Evolutionary conservation across 2,113 vertebrate genomes (phyloP).

Genomic region (Xyliphius kryptos): DNA sequence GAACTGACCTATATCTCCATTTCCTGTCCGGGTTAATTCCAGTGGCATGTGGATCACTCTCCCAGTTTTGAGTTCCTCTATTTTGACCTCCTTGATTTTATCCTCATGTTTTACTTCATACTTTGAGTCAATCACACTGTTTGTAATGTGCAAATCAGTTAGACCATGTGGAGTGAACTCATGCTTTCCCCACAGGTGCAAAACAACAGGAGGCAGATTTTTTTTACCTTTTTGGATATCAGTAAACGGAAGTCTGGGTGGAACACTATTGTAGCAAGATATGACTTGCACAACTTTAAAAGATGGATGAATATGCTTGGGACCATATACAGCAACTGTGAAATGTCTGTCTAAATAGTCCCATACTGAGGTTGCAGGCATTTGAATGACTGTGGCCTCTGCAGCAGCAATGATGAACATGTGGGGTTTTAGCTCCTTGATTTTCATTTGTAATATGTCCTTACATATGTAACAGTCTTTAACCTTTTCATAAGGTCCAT

Average conservation of each 20-base stretch:
- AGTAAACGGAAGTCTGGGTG: constrained; percentile 76
- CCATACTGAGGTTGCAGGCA: constrained; percentile 71
- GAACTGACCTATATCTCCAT: constrained; percentile 70
- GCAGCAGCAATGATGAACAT: constrained; percentile 77
- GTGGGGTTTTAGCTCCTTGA: constrained; percentile 70
- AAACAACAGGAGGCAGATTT: constrained; percentile 77
- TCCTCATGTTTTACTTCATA: constrained; percentile 74
- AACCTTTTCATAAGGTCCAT: constrained; percentile 81
- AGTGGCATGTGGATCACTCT: constrained; percentile 68
- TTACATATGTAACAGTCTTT: constrained; percentile 73
- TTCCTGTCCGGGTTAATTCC: constrained; percentile 63
- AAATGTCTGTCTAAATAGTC: constrained; percentile 71
- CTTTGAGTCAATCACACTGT: constrained; percentile 62
- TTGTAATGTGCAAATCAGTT: constrained; percentile 69
- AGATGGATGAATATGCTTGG: constrained; percentile 85
- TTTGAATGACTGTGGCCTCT: constrained; percentile 68
- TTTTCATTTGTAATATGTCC: constrained; percentile 80
- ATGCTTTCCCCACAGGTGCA: constrained; percentile 92
- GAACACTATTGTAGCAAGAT: constrained; percentile 80
- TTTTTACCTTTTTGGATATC: constrained; percentile 73
- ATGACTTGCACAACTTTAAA: constrained; percentile 80
- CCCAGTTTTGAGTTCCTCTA: constrained; percentile 71
- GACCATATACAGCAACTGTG: constrained; percentile 85
- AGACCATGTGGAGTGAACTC: constrained; percentile 69
- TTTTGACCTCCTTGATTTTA: constrained; percentile 70